These are phyloP conservation scores for Campylomormyrus numenius DNA, from an alignment of 2,113 vertebrate genomes.

Conservation along the genomic window DNA sequence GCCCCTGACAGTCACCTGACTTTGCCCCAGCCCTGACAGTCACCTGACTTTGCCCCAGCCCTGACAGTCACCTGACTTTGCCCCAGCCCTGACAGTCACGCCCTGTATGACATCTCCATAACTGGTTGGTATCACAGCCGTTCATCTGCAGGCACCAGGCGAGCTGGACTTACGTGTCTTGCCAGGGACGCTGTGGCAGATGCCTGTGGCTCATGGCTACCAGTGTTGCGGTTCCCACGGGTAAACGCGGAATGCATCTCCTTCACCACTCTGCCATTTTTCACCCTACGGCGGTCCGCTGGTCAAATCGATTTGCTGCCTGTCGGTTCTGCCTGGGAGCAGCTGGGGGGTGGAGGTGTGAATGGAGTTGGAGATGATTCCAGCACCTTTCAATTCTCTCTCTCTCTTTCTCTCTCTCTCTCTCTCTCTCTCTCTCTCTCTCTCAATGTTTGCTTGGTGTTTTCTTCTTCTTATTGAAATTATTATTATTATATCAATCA, in stretches of 20 bases:
- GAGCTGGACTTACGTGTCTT: not conserved
- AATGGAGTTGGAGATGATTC: not conserved
- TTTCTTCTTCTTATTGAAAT: too few species aligned
- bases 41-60: not conserved
- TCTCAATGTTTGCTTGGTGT: too few species aligned
- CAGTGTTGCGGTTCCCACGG: not conserved
- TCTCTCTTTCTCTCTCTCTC: not conserved
- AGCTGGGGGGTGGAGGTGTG: not conserved
- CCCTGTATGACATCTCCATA: not conserved
- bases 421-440: not conserved
- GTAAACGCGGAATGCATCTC: not conserved
- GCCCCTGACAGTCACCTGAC: not conserved
- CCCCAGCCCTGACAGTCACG: not conserved
- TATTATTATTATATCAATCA: not conserved
- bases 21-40: not conserved
- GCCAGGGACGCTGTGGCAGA: not conserved
- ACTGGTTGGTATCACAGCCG: not conserved
- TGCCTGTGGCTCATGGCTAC: not conserved
- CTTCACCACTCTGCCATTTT: not conserved
- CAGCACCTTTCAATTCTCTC: not conserved
- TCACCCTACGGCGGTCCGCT: not conserved
- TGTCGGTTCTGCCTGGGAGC: not conserved
- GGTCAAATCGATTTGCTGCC: not conserved
- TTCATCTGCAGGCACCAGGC: not conserved
- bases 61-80: not conserved